A percentile compares a stretch with the other conserved stretches of the same genome.
phyloP scores from a whole-genome alignment of 2,797 vertebrate genomes.

The Anabacerthia variegaticeps region DNA sequence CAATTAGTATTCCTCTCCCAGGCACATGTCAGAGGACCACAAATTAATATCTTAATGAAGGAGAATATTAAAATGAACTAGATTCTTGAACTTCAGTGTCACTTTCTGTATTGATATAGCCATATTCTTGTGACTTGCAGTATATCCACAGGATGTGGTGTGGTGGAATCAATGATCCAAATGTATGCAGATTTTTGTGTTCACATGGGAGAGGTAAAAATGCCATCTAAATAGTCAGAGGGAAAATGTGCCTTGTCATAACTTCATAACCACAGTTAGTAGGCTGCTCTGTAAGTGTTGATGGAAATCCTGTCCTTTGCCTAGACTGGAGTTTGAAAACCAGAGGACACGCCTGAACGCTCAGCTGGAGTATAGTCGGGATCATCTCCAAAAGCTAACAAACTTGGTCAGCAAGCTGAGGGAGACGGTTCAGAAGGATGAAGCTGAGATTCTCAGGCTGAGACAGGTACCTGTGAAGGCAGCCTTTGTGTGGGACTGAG shows the following conservation, averaged over 20 bases:
- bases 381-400: conserved; percentile 79
- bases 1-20: neutral
- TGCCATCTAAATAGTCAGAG: neutral
- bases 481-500: neutral
- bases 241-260: neutral
- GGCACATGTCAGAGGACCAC: neutral
- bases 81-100: neutral
- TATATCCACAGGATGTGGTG: neutral
- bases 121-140: neutral
- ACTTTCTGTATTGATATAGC: neutral
- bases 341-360: conserved; percentile 81
- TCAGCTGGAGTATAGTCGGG: conserved; percentile 85
- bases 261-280: neutral
- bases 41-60: neutral
- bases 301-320: conserved; percentile 17
- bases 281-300: neutral
- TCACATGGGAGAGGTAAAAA: neutral
- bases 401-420: conserved; percentile 72
- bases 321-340: conserved; percentile 91
- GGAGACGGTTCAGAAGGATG: conserved; percentile 76
- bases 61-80: neutral
- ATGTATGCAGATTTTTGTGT: neutral
- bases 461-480: conserved; percentile 78
- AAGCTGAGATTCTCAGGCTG: conserved; percentile 66
- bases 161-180: neutral